Evolutionary conservation across 92 coral and sea anemone genomes (phyloP).

Genomic region (Paramuricea clavata): DNA sequence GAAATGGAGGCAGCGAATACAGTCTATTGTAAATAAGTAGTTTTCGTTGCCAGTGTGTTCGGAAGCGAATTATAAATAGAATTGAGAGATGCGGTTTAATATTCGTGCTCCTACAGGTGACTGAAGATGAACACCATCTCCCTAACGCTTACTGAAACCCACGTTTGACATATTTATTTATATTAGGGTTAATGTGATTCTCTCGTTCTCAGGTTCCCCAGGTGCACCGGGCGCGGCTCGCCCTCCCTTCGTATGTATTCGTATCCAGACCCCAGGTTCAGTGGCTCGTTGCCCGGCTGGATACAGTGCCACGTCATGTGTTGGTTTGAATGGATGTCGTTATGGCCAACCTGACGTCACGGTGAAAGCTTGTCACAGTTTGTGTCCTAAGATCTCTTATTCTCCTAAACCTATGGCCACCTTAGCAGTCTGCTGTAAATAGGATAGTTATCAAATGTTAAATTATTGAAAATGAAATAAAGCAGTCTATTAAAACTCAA

Average conservation of each 20-base stretch:
- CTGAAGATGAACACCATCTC: not conserved
- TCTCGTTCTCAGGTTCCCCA: constrained; percentile 15
- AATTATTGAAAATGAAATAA: not conserved
- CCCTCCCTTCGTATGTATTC: constrained; percentile 9
- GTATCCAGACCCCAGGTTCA: not conserved
- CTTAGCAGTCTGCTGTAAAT: constrained; percentile 19
- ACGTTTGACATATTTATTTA: not conserved
- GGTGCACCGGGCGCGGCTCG: constrained; percentile 6
- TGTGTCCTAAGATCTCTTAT: constrained; percentile 20
- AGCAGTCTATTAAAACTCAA: not conserved
- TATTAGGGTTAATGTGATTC: not conserved
- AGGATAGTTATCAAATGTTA: not conserved
- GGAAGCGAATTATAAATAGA: not conserved
- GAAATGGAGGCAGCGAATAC: no score
- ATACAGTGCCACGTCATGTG: constrained; percentile 21
- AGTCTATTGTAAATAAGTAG: no score
- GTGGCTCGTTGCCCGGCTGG: not conserved
- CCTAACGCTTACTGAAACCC: not conserved
- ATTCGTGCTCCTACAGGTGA: no score
- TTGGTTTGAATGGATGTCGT: constrained; percentile 25
- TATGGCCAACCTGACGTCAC: constrained; percentile 20
- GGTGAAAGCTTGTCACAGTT: constrained; percentile 9
- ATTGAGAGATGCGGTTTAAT: no score
- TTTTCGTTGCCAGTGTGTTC: no score
- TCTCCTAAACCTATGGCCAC: constrained; percentile 14